phyloP scores from a whole-genome alignment of 2,888 invertebrate species.

The Nowickia ferox region DNA sequence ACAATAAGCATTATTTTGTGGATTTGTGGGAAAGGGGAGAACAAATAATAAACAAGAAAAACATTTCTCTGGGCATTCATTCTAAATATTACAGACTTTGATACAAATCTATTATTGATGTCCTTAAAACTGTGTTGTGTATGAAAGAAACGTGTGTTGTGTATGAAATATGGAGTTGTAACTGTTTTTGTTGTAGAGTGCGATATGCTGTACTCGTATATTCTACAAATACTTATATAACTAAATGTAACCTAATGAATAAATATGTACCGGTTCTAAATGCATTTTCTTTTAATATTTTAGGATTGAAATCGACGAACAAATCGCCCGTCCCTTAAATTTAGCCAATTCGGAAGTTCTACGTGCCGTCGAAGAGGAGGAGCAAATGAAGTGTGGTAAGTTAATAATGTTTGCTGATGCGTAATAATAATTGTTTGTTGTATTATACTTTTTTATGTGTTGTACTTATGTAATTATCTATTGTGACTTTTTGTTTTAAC shows the following conservation, averaged over 20 bases:
- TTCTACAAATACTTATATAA: too few species aligned
- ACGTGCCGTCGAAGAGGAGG: constrained; percentile 93
- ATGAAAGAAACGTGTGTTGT: too few species aligned
- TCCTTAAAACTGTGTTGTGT: too few species aligned
- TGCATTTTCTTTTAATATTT: constrained; percentile 75
- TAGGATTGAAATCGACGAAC: constrained; percentile 92
- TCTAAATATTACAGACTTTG: too few species aligned
- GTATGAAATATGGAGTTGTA: too few species aligned
- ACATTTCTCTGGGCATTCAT: too few species aligned
- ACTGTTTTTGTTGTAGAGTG: background rate
- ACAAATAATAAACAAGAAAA: too few species aligned
- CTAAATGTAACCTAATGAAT: too few species aligned
- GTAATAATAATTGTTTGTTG: background rate
- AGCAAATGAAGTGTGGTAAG: constrained; percentile 87
- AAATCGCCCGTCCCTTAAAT: constrained; percentile 88
- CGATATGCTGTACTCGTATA: too few species aligned
- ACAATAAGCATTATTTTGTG: too few species aligned
- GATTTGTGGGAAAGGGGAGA: too few species aligned
- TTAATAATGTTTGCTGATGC: constrained; percentile 75
- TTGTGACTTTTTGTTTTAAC: constrained; percentile 14
- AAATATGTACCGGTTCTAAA: background rate
- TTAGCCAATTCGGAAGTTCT: constrained; percentile 93
- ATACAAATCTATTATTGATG: too few species aligned
- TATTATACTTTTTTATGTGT: background rate
- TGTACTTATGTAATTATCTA: background rate